Evolutionary conservation across 1,140 invertebrate genomes (phyloP), one percentile per base, ranked within the genome.

Genomic region (Drosophila takahashii): DNA sequence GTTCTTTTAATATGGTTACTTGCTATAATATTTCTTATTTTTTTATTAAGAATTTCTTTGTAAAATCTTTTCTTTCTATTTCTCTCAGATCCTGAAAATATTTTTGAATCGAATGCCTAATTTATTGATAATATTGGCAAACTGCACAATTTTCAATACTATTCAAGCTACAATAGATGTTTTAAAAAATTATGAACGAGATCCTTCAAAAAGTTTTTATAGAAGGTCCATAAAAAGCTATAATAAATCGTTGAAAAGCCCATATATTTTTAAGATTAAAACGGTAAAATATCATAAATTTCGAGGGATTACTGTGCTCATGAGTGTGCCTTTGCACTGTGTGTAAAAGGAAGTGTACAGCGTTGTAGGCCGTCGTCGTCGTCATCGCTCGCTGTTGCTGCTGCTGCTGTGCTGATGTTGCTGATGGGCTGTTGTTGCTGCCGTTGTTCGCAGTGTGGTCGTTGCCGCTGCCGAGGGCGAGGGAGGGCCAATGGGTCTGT

Each of bases 331-430:
- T 60, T 34, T 32, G 42, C 36, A 36, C 41, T 71, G 76, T 67
- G 79, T 86, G 78, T 81, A 87, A 87, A 87, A 89, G 83, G 83
- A 87, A 89, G 84, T 89, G 83, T 87, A 89, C 56, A 77, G 81
- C 60, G 81, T 84, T 84, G 80, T 84, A 84, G 80, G 80, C 80
- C 60, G 67, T 78, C 61, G 74, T 70, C 70, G 42, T 78, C 64
- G 65, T 77, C 75, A 62, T 70, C 45, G 59, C 36, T 47, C 57
- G 67, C 27, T 58, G 64, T 26, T 66, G 66, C 18, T 53, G 60
- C 22, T 66, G 62, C 32, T 39, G 59, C 5, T 67, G 65, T 36
- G 51, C 42, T 27, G 56, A 18, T 57, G 54, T 29, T 57, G 39
- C 39, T 57, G 53, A 27, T 57, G 53, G 44, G 57, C 15, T 18